Evolutionary conservation across 2,888 invertebrate genomes (phyloP).

Genomic region (Catocala nupta): DNA sequence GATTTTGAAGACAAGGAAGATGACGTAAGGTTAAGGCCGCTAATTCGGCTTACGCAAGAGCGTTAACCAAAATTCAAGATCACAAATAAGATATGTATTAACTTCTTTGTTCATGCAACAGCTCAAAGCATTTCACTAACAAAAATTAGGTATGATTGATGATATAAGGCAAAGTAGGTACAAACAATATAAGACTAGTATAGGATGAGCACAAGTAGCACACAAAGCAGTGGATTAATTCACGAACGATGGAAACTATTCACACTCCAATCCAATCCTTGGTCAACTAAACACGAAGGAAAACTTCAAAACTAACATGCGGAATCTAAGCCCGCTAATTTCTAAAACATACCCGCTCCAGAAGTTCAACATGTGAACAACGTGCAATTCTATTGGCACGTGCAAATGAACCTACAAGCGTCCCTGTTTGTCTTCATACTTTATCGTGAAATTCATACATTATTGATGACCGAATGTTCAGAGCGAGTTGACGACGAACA

Average conservation of each 20-base stretch:
- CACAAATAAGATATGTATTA: too few species aligned
- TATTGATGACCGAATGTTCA: conserved; percentile 74
- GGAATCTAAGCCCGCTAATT: conserved; percentile 40
- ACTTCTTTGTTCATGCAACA: too few species aligned
- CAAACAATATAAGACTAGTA: neutral
- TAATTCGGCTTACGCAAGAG: too few species aligned
- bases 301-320: conserved; percentile 12
- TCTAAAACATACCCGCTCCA: conserved; percentile 45
- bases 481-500: conserved; percentile 56
- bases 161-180: neutral
- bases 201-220: neutral
- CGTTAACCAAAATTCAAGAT: too few species aligned
- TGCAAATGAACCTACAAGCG: conserved; percentile 75
- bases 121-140: neutral
- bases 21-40: too few species aligned
- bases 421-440: conserved; percentile 80
- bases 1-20: too few species aligned
- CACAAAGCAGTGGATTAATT: neutral
- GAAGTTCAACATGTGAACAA: conserved; percentile 61
- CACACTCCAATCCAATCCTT: neutral
- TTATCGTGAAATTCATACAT: conserved; percentile 81
- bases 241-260: neutral
- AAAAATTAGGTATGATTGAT: neutral
- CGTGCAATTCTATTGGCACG: conserved; percentile 71
- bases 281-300: neutral